A percentile compares a stretch with the other conserved stretches of the same genome.
Evolutionary conservation across 2,797 vertebrate genomes (phyloP).

Genomic region (Odontamblyopus rebecca): DNA sequence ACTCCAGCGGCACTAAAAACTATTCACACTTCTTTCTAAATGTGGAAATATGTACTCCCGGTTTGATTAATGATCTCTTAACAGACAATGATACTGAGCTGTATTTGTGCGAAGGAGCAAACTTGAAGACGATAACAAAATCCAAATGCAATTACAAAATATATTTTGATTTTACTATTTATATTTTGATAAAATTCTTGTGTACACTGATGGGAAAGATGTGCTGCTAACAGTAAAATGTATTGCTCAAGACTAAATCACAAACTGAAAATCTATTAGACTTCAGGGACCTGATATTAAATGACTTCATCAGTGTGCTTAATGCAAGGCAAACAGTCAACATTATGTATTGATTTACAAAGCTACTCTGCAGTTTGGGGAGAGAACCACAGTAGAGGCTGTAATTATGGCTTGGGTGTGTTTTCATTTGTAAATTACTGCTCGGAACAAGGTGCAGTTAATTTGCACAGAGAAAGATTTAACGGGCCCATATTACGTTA

Average conservation of each 20-base stretch:
- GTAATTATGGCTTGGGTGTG: neutral
- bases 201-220: neutral
- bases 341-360: constrained; percentile 3
- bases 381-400: neutral
- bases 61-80: neutral
- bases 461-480: constrained; percentile 4
- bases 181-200: neutral
- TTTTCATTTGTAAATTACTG: constrained; percentile 5
- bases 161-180: no score
- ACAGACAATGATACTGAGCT: neutral
- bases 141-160: neutral
- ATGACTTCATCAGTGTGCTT: neutral
- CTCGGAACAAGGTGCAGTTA: neutral
- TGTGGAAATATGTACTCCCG: no score
- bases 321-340: neutral
- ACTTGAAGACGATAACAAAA: neutral
- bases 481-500: no score
- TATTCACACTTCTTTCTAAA: no score
- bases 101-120: neutral
- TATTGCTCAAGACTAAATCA: neutral
- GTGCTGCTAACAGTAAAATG: neutral
- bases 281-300: neutral
- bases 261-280: neutral
- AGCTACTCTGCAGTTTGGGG: neutral
- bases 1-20: neutral